Evolutionary conservation across 1,140 invertebrate species (phyloP).

Genomic region (Magallana angulata): DNA sequence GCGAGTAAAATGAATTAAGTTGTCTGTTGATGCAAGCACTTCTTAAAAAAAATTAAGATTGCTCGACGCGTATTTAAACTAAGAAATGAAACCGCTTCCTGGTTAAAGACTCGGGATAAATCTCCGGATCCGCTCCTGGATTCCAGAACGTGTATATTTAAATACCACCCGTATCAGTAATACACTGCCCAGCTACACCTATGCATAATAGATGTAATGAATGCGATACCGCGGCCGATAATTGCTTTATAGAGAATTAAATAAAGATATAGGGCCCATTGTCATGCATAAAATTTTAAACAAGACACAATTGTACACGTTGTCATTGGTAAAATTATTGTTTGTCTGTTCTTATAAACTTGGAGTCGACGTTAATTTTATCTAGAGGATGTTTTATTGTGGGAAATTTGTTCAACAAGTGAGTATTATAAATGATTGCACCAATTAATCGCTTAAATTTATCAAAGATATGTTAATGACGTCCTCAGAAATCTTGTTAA

Average conservation of each 20-base stretch:
- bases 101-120: neutral
- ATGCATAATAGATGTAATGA: constrained; percentile 18
- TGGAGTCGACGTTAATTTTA: too few species aligned
- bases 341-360: neutral
- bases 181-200: neutral
- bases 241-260: constrained; percentile 12
- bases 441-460: too few species aligned
- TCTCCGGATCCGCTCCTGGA: neutral
- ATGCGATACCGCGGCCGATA: constrained; percentile 16
- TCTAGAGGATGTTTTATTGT: too few species aligned
- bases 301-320: constrained; percentile 12
- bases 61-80: neutral
- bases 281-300: neutral
- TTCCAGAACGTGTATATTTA: neutral
- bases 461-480: too few species aligned
- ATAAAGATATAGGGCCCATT: neutral
- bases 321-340: constrained; percentile 13
- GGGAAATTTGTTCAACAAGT: too few species aligned
- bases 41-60: neutral
- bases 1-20: neutral
- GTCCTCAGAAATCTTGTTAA: too few species aligned
- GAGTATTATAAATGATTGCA: too few species aligned
- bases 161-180: neutral
- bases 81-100: neutral
- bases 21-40: neutral